These are phyloP conservation scores for Onychostruthus taczanowskii DNA, from an alignment of 2,113 vertebrate genomes.

Conservation along the genomic window DNA sequence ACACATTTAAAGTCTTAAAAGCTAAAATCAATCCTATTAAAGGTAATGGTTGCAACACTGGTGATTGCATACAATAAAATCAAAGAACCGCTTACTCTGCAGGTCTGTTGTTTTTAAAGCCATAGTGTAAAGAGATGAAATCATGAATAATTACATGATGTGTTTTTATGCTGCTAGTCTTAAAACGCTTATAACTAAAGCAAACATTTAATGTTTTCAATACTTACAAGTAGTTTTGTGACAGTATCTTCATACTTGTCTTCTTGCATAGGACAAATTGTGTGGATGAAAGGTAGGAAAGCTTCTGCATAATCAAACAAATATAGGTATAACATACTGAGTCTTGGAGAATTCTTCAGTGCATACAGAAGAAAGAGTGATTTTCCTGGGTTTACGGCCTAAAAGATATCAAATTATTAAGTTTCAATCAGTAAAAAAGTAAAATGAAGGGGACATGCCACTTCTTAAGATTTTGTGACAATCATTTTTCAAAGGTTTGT, in stretches of 20 bases:
- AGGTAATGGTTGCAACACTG: not conserved
- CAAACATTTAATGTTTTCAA: not conserved
- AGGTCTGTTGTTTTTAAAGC: not conserved
- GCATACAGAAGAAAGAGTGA: conserved; percentile 90
- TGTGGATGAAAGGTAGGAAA: conserved; percentile 93
- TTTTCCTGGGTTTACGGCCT: conserved; percentile 89
- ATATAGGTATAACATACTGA: conserved; percentile 90
- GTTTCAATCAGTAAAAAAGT: not conserved
- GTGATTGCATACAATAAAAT: not conserved
- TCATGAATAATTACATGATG: not conserved
- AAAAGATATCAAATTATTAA: not conserved
- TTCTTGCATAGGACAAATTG: conserved; percentile 80
- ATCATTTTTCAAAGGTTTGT: not conserved
- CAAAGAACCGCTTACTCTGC: not conserved
- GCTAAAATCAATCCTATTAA: not conserved
- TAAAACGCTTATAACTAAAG: not conserved
- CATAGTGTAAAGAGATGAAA: not conserved
- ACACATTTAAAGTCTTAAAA: not conserved
- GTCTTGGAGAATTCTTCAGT: conserved; percentile 89
- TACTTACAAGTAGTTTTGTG: conserved; percentile 78
- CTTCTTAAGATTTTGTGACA: not conserved
- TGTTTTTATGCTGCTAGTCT: not conserved
- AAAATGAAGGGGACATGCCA: not conserved
- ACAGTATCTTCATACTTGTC: conserved; percentile 61
- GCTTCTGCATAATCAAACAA: conserved; percentile 90